Percentiles rank a stretch among this genome's conserved stretches.
Conservation (phyloP, 37 sponge, comb jelly and placozoan species). For the Halichondria panicea region DNA sequence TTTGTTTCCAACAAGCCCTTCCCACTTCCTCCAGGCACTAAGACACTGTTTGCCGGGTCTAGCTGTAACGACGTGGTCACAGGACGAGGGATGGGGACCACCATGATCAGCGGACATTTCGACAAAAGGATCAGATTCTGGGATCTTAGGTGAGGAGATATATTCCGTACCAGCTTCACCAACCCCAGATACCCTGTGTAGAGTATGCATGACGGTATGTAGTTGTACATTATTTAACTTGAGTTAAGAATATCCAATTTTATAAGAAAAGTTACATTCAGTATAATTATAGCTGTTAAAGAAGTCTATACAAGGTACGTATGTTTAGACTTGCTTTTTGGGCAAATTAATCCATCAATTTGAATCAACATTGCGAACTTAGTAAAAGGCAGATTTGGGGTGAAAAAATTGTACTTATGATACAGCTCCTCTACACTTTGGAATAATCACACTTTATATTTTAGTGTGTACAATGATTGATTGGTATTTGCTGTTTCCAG, state of each 20-base stretch:
- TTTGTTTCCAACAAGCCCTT: neutral
- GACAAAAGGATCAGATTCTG: constrained; percentile 95
- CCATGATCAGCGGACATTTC: constrained; percentile 91
- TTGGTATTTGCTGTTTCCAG: constrained; percentile 26
- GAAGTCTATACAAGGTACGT: no score
- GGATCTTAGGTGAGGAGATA: constrained; percentile 68
- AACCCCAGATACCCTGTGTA: neutral
- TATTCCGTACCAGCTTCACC: neutral
- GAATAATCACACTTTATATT: no score
- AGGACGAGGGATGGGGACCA: constrained; percentile 68
- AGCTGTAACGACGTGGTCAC: constrained; percentile 92
- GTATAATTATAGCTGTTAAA: no score
- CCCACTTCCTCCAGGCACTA: constrained; percentile 41
- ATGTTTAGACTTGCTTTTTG: no score
- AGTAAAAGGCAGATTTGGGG: no score
- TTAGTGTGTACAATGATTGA: constrained; percentile 6
- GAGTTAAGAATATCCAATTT: no score
- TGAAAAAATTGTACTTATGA: no score
- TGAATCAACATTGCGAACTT: no score
- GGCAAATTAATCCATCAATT: no score
- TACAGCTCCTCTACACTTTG: no score
- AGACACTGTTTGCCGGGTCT: constrained; percentile 94
- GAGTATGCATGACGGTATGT: constrained; percentile 9
- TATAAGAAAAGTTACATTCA: no score
- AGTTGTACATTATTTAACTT: constrained; percentile 13